Percentiles rank a stretch among this genome's conserved stretches.
phyloP scores from a whole-genome alignment of 2,113 vertebrate genomes.

The Rana temporaria region DNA sequence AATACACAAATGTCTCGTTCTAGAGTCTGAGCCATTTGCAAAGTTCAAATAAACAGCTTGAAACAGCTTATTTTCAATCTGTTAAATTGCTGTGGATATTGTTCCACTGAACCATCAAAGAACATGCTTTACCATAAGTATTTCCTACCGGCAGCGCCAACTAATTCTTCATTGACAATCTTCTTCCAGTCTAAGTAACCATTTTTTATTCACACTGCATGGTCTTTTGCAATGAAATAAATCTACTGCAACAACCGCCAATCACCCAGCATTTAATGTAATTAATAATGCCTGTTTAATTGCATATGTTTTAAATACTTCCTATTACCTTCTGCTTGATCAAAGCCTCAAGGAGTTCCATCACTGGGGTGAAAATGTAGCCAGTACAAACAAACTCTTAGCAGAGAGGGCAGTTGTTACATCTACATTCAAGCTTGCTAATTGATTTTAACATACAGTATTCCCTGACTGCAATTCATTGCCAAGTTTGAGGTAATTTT shows the following conservation, averaged over 20 bases:
- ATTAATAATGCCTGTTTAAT: constrained; percentile 26
- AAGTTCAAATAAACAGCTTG: constrained; percentile 22
- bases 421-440: not conserved
- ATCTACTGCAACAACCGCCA: not conserved
- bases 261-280: not conserved
- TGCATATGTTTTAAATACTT: constrained; percentile 1
- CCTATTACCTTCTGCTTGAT: not conserved
- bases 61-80: constrained; percentile 26
- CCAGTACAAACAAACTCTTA: constrained; percentile 18
- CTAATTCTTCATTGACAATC: constrained; percentile 24
- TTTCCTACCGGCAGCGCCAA: constrained; percentile 33
- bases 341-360: constrained; percentile 16
- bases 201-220: constrained; percentile 2
- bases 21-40: not conserved
- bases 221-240: constrained; percentile 1
- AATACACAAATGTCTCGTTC: not conserved
- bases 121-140: constrained; percentile 36
- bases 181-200: constrained; percentile 18
- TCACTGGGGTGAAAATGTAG: not conserved
- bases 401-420: not conserved
- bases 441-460: constrained; percentile 15
- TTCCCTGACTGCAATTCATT: constrained; percentile 3
- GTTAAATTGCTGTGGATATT: constrained; percentile 39
- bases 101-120: constrained; percentile 53
- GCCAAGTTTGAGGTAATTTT: constrained; percentile 8